Conservation (phyloP, 53 echinoderm and acorn worm species). For the Arbacia lixula region DNA sequence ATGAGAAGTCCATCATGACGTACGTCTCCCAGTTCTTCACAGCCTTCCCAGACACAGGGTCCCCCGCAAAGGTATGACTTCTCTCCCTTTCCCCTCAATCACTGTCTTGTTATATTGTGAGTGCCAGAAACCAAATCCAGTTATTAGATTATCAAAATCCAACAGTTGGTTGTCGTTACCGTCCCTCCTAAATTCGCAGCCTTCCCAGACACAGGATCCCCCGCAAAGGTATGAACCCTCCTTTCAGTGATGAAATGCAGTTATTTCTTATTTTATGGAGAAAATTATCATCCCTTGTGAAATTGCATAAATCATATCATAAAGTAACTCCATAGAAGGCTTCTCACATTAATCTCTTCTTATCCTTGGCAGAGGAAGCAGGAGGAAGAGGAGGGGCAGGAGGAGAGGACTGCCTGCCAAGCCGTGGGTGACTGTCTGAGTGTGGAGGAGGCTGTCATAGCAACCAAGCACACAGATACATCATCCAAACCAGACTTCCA, state of each 20-base stretch:
- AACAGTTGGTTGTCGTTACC: no score
- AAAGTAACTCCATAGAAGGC: no score
- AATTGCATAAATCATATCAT: no score
- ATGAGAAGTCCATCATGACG: slow-evolving; percentile 99
- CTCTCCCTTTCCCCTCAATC: no score
- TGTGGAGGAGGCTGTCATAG: slow-evolving; percentile 21
- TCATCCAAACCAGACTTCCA: slow-evolving; percentile 18
- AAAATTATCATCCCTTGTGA: no score
- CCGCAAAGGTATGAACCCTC: slow-evolving; percentile 55
- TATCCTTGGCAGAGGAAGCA: slow-evolving; percentile 21
- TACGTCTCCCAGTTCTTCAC: slow-evolving; percentile 99
- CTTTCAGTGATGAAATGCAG: no score
- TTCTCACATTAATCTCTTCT: no score
- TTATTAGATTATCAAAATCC: no score
- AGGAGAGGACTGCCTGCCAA: slow-evolving; percentile 5
- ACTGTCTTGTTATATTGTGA: no score
- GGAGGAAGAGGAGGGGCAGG: slow-evolving; percentile 1
- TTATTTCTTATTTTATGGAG: no score
- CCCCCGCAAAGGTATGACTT: slow-evolving; percentile 40
- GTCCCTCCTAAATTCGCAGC: slow-evolving; percentile 95
- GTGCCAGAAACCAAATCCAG: no score
- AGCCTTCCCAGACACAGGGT: slow-evolving; percentile 86
- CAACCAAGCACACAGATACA: slow-evolving; percentile 6
- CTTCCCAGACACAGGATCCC: slow-evolving; percentile 85
- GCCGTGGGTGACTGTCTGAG: slow-evolving; percentile 2